These are phyloP conservation scores for Acanthurus tractus DNA, from an alignment of 2,797 vertebrate species.

Conservation along the genomic window DNA sequence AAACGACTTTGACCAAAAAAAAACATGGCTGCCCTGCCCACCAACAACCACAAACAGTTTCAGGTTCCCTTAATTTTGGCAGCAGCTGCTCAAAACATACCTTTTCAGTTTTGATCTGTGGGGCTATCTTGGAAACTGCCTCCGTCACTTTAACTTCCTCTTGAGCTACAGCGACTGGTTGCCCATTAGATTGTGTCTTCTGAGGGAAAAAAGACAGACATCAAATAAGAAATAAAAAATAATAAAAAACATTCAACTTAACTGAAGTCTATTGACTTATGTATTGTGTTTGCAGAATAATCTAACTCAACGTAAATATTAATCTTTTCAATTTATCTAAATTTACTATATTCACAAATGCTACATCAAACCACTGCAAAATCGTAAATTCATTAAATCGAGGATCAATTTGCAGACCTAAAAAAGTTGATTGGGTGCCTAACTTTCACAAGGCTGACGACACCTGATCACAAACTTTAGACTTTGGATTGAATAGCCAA, in stretches of 20 bases:
- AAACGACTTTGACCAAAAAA: neutral
- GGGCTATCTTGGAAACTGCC: slow-evolving; percentile 77
- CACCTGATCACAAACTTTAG: neutral
- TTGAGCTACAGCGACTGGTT: slow-evolving; percentile 84
- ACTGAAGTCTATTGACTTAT: neutral
- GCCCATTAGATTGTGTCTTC: slow-evolving; percentile 91
- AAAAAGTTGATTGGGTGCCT: neutral
- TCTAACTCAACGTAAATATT: neutral
- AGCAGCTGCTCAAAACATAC: slow-evolving; percentile 64
- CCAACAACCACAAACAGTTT: slow-evolving; percentile 1
- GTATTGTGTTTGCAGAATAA: neutral
- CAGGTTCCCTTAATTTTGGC: neutral
- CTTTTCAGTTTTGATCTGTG: slow-evolving; percentile 89
- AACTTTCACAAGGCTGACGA: no score
- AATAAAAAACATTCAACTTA: neutral
- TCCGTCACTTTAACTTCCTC: slow-evolving; percentile 84
- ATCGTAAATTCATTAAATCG: neutral
- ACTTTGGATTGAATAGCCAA: neutral
- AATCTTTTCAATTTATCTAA: neutral
- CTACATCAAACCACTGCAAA: neutral
- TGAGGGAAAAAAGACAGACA: slow-evolving; percentile 35
- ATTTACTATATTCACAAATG: neutral
- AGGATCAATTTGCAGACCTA: neutral
- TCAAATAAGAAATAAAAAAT: neutral
- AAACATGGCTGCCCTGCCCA: neutral